These are phyloP conservation scores for Platysternon megacephalum DNA, from an alignment of 2,113 vertebrate species.

Conservation along the genomic window DNA sequence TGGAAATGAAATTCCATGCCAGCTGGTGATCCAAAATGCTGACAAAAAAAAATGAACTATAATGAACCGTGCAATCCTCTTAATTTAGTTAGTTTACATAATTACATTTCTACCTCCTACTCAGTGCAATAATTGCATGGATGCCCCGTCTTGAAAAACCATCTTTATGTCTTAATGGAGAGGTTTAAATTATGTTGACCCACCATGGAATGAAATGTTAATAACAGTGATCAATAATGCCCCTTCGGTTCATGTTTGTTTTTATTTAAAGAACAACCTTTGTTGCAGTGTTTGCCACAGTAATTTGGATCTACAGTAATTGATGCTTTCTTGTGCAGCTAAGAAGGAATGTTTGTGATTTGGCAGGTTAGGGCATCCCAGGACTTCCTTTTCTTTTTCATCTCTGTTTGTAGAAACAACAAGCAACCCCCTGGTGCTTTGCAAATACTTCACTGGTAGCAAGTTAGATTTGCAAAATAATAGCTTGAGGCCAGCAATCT, in stretches of 20 bases:
- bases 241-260: neutral
- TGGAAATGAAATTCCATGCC: slow-evolving; percentile 55
- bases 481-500: neutral
- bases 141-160: slow-evolving; percentile 49
- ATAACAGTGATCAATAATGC: slow-evolving; percentile 51
- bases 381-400: slow-evolving; percentile 8
- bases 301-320: neutral
- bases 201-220: slow-evolving; percentile 2
- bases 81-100: slow-evolving; percentile 75
- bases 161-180: slow-evolving; percentile 49
- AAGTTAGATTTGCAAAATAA: neutral
- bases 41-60: slow-evolving; percentile 60
- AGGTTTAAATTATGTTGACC: slow-evolving; percentile 52
- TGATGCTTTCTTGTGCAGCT: neutral
- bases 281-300: neutral
- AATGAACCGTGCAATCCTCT: slow-evolving; percentile 71
- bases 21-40: slow-evolving; percentile 71
- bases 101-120: slow-evolving; percentile 75
- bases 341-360: neutral
- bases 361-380: neutral
- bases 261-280: neutral
- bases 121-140: slow-evolving; percentile 59
- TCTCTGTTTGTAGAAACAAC: neutral
- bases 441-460: neutral
- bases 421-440: neutral